These are phyloP conservation scores for Xerus rutilus DNA, from an alignment of 2,797 vertebrate genomes.

Conservation along the genomic window DNA sequence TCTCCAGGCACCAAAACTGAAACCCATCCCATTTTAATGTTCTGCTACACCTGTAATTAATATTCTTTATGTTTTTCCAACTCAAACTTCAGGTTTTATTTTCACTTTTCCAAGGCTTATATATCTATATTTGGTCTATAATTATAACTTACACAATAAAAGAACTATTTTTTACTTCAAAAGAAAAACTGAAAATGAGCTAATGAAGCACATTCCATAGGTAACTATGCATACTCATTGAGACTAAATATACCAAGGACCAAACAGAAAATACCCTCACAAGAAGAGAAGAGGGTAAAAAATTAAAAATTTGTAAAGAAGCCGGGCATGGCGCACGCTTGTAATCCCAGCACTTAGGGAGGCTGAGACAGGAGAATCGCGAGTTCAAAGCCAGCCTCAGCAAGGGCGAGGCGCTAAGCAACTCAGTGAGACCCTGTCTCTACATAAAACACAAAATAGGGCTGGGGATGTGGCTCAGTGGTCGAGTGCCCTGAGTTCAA, in stretches of 20 bases:
- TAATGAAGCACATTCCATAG: background rate
- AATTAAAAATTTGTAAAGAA: background rate
- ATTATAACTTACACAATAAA: background rate
- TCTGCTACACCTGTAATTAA: background rate
- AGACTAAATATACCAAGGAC: background rate
- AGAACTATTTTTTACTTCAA: background rate
- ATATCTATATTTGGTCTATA: background rate
- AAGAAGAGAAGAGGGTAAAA: background rate
- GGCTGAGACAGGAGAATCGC: no score
- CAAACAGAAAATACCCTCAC: background rate
- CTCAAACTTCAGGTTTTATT: background rate
- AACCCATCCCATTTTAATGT: background rate
- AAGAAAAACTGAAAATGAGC: slow-evolving; percentile 30
- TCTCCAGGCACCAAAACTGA: background rate
- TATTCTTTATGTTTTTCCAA: background rate
- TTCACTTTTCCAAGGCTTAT: background rate
- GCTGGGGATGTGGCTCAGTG: no score
- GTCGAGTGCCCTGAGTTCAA: no score
- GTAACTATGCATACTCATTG: background rate
- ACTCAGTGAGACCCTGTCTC: no score
- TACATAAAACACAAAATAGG: no score
- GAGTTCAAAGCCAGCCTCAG: no score
- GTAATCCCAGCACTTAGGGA: no score
- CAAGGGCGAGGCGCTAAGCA: no score
- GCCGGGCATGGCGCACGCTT: no score